Base-by-base conservation (phyloP, 2,888 invertebrate species). In the Saturnia pavonia region DNA sequence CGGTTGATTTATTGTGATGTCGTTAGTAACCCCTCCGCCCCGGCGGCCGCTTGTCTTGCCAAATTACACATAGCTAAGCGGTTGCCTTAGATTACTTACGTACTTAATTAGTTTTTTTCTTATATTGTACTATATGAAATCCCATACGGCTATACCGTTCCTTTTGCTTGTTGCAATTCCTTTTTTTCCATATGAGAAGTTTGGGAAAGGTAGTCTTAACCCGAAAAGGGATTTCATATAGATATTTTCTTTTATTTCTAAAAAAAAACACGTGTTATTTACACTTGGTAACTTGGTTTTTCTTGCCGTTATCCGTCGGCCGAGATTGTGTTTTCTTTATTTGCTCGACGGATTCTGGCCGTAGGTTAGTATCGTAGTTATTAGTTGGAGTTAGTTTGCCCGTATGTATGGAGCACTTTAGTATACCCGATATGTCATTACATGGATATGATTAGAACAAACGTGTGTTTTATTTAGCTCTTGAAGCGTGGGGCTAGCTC, bases 371-470 rank as follows among this genome's bases (percentile, higher is more conserved):
- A 60, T 42, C 67, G 88, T 90, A 89, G 89, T 82, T 60, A 83
- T 88, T 89, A 89, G 88, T 86, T 87, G 65, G 91, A 91, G 90
- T 86, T 86, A 84, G 86, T 87, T 89, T 88, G 91, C 91, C 88
- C 91, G 91, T 89, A 81, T 91, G 91, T 90, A 87, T 85, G 87
- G 89, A 89, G 92, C 93, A 92, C 92, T 71, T 80, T 90, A 90
- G 87, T 85, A 85, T 90, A 90, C 85, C 85, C 86, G 81, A 89
- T 90, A 90, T 92, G 91, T 92, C 91, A 94, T 93, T 93, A 93
- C 91, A 93, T 91, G 87, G 87, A 88, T 91, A 91, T 90, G 87
- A 88, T 89, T 92, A 92, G 92, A 91, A 92, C 88, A 86, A 88
- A 85, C 83, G 90, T 92, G 92, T 92, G 92, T 93, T 92, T 93